Conservation (phyloP, 2,888 invertebrate genomes). For the Drosophila diplacantha region DNA sequence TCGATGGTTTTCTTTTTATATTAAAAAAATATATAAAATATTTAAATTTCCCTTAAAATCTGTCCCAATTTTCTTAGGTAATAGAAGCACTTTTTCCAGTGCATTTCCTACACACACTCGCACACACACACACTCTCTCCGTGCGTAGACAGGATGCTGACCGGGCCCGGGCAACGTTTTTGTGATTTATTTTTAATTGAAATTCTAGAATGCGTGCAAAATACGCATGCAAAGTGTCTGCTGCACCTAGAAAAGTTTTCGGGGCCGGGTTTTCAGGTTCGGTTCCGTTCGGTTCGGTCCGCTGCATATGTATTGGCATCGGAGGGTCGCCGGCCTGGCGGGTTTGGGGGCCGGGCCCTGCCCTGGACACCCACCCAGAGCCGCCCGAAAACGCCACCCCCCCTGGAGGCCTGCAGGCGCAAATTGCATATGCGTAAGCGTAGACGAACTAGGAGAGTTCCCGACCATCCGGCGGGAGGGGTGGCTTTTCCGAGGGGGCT, state of each 20-base stretch:
- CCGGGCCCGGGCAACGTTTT: constrained; percentile 65
- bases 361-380: constrained; percentile 8
- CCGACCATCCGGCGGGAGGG: not conserved
- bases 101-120: constrained; percentile 9
- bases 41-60: not conserved
- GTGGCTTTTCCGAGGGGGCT: constrained; percentile 12
- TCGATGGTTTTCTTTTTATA: not conserved
- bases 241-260: constrained; percentile 70
- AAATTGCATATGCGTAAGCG: constrained; percentile 67
- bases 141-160: constrained; percentile 33
- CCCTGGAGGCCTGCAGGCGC: constrained; percentile 66
- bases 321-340: constrained; percentile 3
- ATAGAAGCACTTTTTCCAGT: not conserved
- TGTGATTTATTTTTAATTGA: constrained; percentile 78
- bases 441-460: constrained; percentile 26
- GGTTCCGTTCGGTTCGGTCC: constrained; percentile 29
- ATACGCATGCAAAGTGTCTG: constrained; percentile 74
- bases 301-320: constrained; percentile 37
- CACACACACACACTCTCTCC: constrained; percentile 1
- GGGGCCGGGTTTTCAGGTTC: constrained; percentile 22
- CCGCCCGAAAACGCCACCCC: constrained; percentile 2
- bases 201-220: constrained; percentile 78
- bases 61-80: not conserved
- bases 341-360: not conserved
- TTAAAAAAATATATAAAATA: not conserved